Percentiles rank a stretch among this genome's conserved stretches.
Evolutionary conservation across 53 echinoderm and acorn worm genomes (phyloP).

Genomic region (Temnopleurus reevesii): DNA sequence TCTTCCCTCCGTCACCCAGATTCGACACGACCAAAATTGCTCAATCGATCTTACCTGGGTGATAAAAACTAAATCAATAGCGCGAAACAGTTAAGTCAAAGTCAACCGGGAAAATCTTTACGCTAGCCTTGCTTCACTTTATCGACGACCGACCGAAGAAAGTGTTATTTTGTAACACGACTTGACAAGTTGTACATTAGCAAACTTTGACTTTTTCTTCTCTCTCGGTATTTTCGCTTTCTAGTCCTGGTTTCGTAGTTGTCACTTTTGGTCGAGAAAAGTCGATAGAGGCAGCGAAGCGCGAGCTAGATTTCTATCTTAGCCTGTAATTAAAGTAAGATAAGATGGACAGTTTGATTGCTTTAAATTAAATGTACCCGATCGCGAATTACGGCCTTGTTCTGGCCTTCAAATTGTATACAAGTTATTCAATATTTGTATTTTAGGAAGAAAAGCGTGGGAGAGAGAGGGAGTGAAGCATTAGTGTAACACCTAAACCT

Average conservation of each 20-base stretch:
- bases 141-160: conserved; percentile 19
- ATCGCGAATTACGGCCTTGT: not conserved
- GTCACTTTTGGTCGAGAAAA: conserved; percentile 35
- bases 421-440: conserved; percentile 51
- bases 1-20: not conserved
- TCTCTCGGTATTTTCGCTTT: conserved; percentile 2
- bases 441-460: not conserved
- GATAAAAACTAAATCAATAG: conserved; percentile 41
- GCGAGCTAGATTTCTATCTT: conserved; percentile 57
- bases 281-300: conserved; percentile 44
- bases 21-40: too few species aligned
- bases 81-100: conserved; percentile 52
- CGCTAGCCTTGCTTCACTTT: conserved; percentile 36
- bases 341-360: conserved; percentile 56
- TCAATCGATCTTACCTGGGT: conserved; percentile 14
- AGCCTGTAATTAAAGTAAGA: conserved; percentile 43
- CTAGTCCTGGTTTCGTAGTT: conserved; percentile 13
- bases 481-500: not conserved
- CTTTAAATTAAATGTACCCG: conserved; percentile 48
- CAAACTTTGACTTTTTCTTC: conserved; percentile 32
- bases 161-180: conserved; percentile 36
- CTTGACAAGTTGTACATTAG: conserved; percentile 45
- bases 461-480: not conserved
- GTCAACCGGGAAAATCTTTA: conserved; percentile 48
- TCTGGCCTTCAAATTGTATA: conserved; percentile 23